phyloP scores from a whole-genome alignment of 2,113 vertebrate genomes.

The Anguilla rostrata region DNA sequence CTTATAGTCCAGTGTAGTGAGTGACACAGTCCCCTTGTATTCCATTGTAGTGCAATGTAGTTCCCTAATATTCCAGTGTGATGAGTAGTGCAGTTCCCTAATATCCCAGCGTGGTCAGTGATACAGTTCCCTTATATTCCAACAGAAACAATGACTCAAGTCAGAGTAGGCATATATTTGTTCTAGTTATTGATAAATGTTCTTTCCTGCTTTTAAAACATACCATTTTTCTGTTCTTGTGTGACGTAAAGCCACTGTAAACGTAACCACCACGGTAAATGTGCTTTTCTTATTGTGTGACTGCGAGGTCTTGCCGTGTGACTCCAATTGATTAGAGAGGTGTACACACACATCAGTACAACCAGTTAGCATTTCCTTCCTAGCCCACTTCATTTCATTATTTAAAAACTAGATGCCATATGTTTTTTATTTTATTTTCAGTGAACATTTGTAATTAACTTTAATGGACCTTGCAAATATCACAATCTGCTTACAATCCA shows the following conservation, averaged over 20 bases:
- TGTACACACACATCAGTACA: not conserved
- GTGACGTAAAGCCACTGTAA: not conserved
- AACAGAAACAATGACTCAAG: not conserved
- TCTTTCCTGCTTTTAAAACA: too few relatives aligned
- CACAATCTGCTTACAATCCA: not conserved
- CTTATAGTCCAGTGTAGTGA: too few relatives aligned
- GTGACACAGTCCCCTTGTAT: not conserved
- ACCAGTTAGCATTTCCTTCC: not conserved
- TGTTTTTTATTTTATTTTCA: not conserved
- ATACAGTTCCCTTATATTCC: not conserved
- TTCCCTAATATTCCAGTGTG: not conserved
- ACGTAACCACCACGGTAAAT: too few relatives aligned
- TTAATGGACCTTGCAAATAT: constrained; percentile 1
- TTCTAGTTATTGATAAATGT: too few relatives aligned
- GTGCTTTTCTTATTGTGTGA: not conserved
- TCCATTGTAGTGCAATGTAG: not conserved
- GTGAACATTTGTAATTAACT: not conserved
- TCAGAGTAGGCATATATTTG: too few relatives aligned
- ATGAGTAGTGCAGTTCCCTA: not conserved
- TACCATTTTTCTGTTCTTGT: not conserved
- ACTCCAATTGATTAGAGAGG: not conserved
- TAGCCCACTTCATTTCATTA: not conserved
- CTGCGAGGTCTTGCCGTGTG: not conserved
- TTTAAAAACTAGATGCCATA: not conserved
- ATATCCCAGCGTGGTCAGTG: not conserved